These are phyloP conservation scores for Spodoptera littoralis DNA, from an alignment of 2,888 invertebrate species.

Conservation along the genomic window DNA sequence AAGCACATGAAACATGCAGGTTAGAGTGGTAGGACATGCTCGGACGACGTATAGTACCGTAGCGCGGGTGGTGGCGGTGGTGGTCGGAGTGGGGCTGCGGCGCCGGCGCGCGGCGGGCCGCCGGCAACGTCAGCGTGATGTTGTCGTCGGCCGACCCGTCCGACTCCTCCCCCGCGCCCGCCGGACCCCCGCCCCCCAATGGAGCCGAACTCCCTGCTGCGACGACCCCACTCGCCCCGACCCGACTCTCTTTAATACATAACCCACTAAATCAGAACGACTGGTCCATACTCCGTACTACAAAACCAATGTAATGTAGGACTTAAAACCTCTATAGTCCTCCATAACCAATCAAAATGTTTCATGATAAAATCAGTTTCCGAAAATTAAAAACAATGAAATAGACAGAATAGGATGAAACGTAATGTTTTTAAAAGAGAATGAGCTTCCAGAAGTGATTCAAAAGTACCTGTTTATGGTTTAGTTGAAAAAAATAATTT, in stretches of 20 bases:
- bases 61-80: constrained; percentile 61
- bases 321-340: no score
- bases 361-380: no score
- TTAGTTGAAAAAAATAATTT: no score
- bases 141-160: constrained; percentile 89
- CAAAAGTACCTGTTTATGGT: no score
- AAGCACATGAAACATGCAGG: constrained; percentile 41
- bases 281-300: constrained; percentile 5
- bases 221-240: constrained; percentile 42
- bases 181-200: constrained; percentile 46
- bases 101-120: constrained; percentile 58
- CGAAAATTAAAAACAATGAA: no score
- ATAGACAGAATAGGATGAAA: no score
- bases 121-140: constrained; percentile 89
- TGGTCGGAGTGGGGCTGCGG: constrained; percentile 42
- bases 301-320: not conserved
- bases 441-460: no score
- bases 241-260: constrained; percentile 56
- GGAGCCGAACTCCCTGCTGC: no score
- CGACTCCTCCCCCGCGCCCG: constrained; percentile 78
- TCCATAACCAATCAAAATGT: no score
- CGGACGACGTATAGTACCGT: constrained; percentile 70
- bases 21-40: constrained; percentile 40
- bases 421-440: no score
- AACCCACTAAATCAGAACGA: constrained; percentile 44